These are phyloP conservation scores for Drosophila ohnishii DNA, from an alignment of 1,140 invertebrate species.

Conservation along the genomic window DNA sequence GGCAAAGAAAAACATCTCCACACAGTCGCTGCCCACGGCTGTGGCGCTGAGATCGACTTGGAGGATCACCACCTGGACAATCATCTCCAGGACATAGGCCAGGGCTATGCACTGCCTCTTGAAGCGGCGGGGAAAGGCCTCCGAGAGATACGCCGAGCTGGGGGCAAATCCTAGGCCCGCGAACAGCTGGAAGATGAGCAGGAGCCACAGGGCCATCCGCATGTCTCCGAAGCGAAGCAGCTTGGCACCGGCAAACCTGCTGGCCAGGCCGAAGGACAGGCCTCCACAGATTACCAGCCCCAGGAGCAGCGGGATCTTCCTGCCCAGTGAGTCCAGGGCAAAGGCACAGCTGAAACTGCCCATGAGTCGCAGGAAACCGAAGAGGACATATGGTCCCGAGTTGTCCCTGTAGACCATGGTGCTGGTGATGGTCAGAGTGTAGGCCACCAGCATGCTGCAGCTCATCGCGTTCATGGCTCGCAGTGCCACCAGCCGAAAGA, in stretches of 20 bases:
- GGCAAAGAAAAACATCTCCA: constrained; percentile 43
- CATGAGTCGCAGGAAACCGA: constrained; percentile 53
- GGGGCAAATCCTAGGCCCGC: constrained; percentile 61
- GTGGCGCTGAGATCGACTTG: constrained; percentile 20
- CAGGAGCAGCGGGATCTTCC: constrained; percentile 57
- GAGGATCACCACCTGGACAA: constrained; percentile 52
- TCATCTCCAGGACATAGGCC: constrained; percentile 56
- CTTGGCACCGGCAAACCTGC: constrained; percentile 29
- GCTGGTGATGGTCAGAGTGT: constrained; percentile 47
- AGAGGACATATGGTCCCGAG: constrained; percentile 60
- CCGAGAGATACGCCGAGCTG: constrained; percentile 66
- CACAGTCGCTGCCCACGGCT: not conserved
- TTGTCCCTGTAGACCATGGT: constrained; percentile 44
- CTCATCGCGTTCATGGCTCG: constrained; percentile 52
- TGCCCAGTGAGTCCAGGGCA: constrained; percentile 57
- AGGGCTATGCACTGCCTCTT: constrained; percentile 67
- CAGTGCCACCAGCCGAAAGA: constrained; percentile 58
- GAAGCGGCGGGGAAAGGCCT: constrained; percentile 66
- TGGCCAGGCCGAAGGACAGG: constrained; percentile 54
- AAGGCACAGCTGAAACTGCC: constrained; percentile 55
- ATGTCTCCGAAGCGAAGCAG: constrained; percentile 21
- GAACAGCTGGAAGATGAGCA: constrained; percentile 64
- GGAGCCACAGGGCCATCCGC: constrained; percentile 59
- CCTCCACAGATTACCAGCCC: constrained; percentile 56
- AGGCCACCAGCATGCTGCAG: constrained; percentile 49